Evolutionary conservation across 2,113 vertebrate species (phyloP).

Genomic region (Pao palembangensis): DNA sequence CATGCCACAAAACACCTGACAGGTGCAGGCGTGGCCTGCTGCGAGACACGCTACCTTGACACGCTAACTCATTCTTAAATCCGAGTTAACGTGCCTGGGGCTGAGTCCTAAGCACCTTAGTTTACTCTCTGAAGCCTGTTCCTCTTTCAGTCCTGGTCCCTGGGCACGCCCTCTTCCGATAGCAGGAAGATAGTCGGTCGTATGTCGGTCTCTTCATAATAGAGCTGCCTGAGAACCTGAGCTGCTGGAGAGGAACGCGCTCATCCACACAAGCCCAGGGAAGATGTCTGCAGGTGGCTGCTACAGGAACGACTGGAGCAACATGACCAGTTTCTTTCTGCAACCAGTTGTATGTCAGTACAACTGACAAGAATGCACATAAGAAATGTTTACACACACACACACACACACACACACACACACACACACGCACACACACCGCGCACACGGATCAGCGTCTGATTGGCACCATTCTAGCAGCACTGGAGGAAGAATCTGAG

Average conservation of each 20-base stretch:
- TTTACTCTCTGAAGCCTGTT: constrained; percentile 64
- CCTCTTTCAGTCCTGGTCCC: constrained; percentile 57
- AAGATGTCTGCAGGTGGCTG: too few species aligned
- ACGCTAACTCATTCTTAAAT: constrained; percentile 83
- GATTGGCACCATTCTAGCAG: constrained; percentile 53
- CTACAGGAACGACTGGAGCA: too few species aligned
- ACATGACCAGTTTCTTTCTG: too few species aligned
- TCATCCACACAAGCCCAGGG: constrained; percentile 14
- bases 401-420: too few species aligned
- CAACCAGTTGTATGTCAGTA: too few species aligned
- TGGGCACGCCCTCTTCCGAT: constrained; percentile 65
- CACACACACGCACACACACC: constrained; percentile 10
- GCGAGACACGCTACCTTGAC: constrained; percentile 77
- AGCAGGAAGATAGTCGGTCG: constrained; percentile 28
- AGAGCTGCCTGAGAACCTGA: constrained; percentile 52
- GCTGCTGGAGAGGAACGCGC: constrained; percentile 55
- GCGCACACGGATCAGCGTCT: constrained; percentile 24
- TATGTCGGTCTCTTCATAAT: constrained; percentile 59
- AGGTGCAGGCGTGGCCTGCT: constrained; percentile 77
- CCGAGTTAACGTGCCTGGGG: constrained; percentile 63
- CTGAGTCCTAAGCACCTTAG: constrained; percentile 48
- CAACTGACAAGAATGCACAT: constrained; percentile 30
- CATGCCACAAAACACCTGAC: constrained; percentile 76
- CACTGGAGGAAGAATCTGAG: constrained; percentile 54
- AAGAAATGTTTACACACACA: constrained; percentile 22